Percentiles rank a stretch among this genome's conserved stretches.
Conservation (phyloP, 2,797 vertebrate genomes). For the Morelia viridis region DNA sequence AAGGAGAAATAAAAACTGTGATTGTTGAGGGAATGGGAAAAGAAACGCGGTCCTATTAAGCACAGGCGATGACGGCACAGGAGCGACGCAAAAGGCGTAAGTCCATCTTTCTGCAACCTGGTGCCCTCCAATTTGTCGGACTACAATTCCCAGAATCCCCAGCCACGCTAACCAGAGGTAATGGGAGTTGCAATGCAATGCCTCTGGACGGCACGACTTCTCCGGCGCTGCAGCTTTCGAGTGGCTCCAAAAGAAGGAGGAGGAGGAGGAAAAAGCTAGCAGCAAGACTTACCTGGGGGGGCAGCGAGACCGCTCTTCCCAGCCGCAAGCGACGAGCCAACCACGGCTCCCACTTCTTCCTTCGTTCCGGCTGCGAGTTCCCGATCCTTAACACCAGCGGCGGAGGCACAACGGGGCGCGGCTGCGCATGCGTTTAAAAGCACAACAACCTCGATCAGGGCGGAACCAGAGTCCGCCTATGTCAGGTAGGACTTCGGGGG, state of each 20-base stretch:
- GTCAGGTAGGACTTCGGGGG: no score
- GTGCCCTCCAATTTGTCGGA: not conserved
- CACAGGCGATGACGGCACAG: not conserved
- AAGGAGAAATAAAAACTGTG: no score
- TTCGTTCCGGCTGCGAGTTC: not conserved
- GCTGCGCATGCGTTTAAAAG: conserved; percentile 27
- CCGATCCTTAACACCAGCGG: no score
- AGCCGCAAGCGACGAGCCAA: not conserved
- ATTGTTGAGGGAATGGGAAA: not conserved
- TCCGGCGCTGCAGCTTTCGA: not conserved
- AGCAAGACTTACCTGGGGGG: conserved; percentile 17
- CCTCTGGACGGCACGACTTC: not conserved
- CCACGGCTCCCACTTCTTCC: not conserved
- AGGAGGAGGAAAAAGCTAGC: not conserved
- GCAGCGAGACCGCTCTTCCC: not conserved
- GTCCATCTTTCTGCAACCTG: not conserved
- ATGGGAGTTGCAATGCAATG: not conserved
- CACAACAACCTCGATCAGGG: not conserved
- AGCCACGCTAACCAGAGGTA: no score
- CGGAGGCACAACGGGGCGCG: conserved; percentile 16
- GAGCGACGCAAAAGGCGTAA: not conserved
- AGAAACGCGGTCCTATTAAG: not conserved
- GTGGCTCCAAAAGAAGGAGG: no score
- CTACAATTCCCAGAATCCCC: not conserved
- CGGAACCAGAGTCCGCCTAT: not conserved